Conservation (phyloP, 2,888 invertebrate genomes). For the Macrosiphum euphorbiae region DNA sequence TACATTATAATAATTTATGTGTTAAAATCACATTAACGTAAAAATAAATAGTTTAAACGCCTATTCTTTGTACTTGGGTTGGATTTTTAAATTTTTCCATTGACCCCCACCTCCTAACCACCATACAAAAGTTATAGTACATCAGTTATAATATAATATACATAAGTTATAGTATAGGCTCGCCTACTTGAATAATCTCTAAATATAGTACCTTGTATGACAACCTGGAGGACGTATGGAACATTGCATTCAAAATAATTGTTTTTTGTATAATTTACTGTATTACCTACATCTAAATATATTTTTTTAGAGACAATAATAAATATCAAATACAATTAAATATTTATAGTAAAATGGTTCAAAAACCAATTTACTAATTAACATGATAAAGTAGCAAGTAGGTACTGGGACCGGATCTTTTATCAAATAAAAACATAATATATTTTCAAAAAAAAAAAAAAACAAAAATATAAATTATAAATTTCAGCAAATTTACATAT, state of each 20-base stretch:
- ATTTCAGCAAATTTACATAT: background rate
- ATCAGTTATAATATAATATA: too few relatives aligned
- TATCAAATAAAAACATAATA: background rate
- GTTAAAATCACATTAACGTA: too few relatives aligned
- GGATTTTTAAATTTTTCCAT: background rate
- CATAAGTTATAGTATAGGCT: background rate
- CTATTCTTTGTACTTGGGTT: background rate
- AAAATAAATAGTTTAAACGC: too few relatives aligned
- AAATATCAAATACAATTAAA: background rate
- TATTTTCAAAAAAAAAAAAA: background rate
- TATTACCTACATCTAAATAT: background rate
- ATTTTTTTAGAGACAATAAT: background rate
- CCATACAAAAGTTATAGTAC: background rate
- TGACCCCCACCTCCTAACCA: background rate
- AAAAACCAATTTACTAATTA: background rate
- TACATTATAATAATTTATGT: too few relatives aligned
- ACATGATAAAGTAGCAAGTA: background rate
- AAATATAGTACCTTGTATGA: background rate
- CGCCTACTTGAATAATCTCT: background rate
- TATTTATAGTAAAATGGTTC: too few relatives aligned
- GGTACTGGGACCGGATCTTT: too few relatives aligned
- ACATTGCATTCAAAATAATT: background rate
- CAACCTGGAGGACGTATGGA: background rate
- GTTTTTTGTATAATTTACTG: background rate
- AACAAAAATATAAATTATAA: background rate